Evolutionary conservation across 2,888 invertebrate genomes (phyloP).

Genomic region (Hydrotaea cyrtoneurina): DNA sequence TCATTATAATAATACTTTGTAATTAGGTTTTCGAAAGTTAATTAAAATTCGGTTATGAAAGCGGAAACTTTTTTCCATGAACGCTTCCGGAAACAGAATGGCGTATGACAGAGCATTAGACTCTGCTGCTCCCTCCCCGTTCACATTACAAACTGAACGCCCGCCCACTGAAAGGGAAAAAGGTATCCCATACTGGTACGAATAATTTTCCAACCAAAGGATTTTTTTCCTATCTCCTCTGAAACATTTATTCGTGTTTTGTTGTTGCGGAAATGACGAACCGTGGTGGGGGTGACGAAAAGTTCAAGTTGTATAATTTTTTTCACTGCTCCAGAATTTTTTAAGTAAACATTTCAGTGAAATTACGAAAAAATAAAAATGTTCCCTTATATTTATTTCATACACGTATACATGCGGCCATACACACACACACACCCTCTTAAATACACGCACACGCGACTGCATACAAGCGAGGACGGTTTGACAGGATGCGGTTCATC

Average conservation of each 20-base stretch:
- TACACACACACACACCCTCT: no score
- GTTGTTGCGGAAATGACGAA: background rate
- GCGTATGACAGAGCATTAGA: conserved; percentile 46
- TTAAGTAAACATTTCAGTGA: conserved; percentile 79
- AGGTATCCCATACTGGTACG: conserved; percentile 21
- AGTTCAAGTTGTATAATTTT: conserved; percentile 68
- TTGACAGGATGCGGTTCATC: background rate
- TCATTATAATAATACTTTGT: conserved; percentile 81
- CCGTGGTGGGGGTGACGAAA: conserved; percentile 48
- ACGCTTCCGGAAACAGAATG: conserved; percentile 73
- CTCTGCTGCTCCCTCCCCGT: background rate
- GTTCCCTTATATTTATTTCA: conserved; percentile 13
- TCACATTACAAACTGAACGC: conserved; percentile 27
- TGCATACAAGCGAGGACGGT: conserved; percentile 1
- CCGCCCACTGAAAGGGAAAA: conserved; percentile 59
- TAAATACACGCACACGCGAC: background rate
- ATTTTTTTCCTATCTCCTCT: conserved; percentile 39
- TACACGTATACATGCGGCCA: conserved; percentile 2
- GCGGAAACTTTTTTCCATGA: conserved; percentile 79
- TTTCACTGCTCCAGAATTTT: conserved; percentile 74
- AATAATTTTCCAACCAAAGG: conserved; percentile 38
- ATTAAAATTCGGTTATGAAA: conserved; percentile 81
- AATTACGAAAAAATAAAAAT: conserved; percentile 76
- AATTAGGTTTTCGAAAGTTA: conserved; percentile 81
- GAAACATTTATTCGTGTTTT: conserved; percentile 57